phyloP scores from a whole-genome alignment of 2,113 vertebrate species.

The Andinoacara biseriatus region DNA sequence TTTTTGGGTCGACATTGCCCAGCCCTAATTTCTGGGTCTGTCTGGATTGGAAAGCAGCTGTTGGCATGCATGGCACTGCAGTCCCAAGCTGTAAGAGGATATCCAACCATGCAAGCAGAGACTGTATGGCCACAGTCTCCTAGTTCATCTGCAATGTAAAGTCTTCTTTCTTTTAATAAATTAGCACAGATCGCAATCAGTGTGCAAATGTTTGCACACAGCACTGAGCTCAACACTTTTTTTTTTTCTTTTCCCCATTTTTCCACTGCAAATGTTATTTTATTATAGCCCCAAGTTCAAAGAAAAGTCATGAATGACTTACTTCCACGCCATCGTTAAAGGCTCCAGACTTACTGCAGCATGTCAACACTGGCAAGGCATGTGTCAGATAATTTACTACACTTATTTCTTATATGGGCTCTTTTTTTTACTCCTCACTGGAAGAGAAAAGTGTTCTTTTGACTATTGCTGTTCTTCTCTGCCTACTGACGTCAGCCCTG shows the following conservation, averaged over 20 bases:
- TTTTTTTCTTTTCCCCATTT: neutral
- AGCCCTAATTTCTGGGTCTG: slow-evolving; percentile 28
- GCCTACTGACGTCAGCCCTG: slow-evolving; percentile 61
- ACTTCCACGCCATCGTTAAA: slow-evolving; percentile 52
- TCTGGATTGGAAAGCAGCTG: slow-evolving; percentile 43
- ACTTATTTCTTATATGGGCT: slow-evolving; percentile 51
- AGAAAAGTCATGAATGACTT: slow-evolving; percentile 57
- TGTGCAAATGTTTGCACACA: slow-evolving; percentile 19
- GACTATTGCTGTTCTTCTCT: slow-evolving; percentile 38
- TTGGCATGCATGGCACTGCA: slow-evolving; percentile 23
- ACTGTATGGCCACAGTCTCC: neutral
- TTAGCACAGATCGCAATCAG: neutral
- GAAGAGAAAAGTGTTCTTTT: slow-evolving; percentile 58
- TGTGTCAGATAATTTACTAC: slow-evolving; percentile 57
- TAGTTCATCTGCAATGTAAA: slow-evolving; percentile 35
- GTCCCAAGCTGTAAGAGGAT: slow-evolving; percentile 37
- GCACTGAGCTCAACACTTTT: neutral
- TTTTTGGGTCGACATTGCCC: neutral
- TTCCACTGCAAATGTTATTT: slow-evolving; percentile 45
- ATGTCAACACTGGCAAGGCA: slow-evolving; percentile 59
- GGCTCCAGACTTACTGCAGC: slow-evolving; percentile 52
- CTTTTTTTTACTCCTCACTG: neutral
- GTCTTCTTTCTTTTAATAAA: slow-evolving; percentile 30
- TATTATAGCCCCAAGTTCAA: slow-evolving; percentile 53
- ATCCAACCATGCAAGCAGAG: neutral